Evolutionary conservation across 53 echinoderm and acorn worm species (phyloP).

Genomic region (Henricia sp.): DNA sequence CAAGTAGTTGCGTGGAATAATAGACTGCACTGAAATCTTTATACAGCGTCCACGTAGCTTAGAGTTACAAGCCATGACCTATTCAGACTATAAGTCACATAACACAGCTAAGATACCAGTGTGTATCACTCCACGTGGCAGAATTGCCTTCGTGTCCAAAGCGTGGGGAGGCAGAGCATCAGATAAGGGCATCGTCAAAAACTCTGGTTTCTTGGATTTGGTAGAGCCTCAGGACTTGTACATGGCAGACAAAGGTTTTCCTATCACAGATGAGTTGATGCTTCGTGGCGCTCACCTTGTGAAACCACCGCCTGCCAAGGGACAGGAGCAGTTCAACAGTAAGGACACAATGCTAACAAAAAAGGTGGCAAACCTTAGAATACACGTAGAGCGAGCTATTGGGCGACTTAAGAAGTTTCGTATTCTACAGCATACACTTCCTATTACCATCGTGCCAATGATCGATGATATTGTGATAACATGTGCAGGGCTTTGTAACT

Average conservation of each 20-base stretch:
- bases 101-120: conserved; percentile 68
- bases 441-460: conserved; percentile 55
- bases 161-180: conserved; percentile 64
- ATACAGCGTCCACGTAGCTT: conserved; percentile 65
- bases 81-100: conserved; percentile 69
- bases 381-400: conserved; percentile 63
- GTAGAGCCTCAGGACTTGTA: conserved; percentile 46
- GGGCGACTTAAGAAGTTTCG: conserved; percentile 68
- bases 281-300: conserved; percentile 26
- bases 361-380: conserved; percentile 55
- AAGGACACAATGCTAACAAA: conserved; percentile 50
- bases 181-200: conserved; percentile 36
- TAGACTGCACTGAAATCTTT: conserved; percentile 80
- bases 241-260: conserved; percentile 61
- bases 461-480: conserved; percentile 54
- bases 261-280: conserved; percentile 53
- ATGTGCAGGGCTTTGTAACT: conserved; percentile 37
- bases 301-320: conserved; percentile 54
- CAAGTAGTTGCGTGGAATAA: conserved; percentile 51
- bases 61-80: conserved; percentile 62
- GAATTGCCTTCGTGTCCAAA: conserved; percentile 54
- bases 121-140: conserved; percentile 51
- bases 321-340: conserved; percentile 37
- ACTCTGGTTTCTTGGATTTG: conserved; percentile 50
- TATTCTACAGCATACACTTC: conserved; percentile 54